Conservation (phyloP, 2,888 invertebrate species). For the Ophioninae sp. region DNA sequence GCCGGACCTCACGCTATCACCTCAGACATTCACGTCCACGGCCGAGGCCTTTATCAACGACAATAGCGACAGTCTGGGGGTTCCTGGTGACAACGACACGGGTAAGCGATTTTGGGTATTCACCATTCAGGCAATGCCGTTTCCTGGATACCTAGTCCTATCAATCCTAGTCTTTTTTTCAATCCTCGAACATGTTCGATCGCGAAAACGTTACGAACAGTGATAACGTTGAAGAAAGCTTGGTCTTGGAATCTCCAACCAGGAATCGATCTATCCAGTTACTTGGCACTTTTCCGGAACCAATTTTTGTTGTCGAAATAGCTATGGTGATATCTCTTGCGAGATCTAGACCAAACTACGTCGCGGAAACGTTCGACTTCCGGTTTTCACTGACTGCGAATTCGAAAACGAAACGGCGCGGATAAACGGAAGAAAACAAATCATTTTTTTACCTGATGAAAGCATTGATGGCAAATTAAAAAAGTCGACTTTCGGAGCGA, state of each 20-base stretch:
- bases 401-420: slow-evolving; percentile 33
- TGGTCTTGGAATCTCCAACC: not conserved
- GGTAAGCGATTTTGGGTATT: slow-evolving; percentile 79
- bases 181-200: not conserved
- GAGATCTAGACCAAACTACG: slow-evolving; percentile 50
- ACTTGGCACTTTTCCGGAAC: slow-evolving; percentile 16
- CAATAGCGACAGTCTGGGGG: slow-evolving; percentile 85
- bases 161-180: not conserved
- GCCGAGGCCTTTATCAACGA: slow-evolving; percentile 86
- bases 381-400: slow-evolving; percentile 25
- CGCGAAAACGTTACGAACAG: not conserved
- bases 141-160: not conserved
- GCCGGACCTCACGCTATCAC: slow-evolving; percentile 84
- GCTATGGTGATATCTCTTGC: not conserved
- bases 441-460: too few species aligned
- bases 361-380: slow-evolving; percentile 23
- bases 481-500: too few species aligned
- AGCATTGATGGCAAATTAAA: too few species aligned
- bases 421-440: not conserved
- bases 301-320: slow-evolving; percentile 40
- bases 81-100: slow-evolving; percentile 84
- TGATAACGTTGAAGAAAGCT: not conserved
- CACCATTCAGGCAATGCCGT: not conserved
- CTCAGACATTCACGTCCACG: slow-evolving; percentile 85
- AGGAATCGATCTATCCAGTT: not conserved